Percentiles rank a stretch among this genome's conserved stretches.
phyloP scores from a whole-genome alignment of 2,888 invertebrate genomes.

The Melinopterus prodromus region DNA sequence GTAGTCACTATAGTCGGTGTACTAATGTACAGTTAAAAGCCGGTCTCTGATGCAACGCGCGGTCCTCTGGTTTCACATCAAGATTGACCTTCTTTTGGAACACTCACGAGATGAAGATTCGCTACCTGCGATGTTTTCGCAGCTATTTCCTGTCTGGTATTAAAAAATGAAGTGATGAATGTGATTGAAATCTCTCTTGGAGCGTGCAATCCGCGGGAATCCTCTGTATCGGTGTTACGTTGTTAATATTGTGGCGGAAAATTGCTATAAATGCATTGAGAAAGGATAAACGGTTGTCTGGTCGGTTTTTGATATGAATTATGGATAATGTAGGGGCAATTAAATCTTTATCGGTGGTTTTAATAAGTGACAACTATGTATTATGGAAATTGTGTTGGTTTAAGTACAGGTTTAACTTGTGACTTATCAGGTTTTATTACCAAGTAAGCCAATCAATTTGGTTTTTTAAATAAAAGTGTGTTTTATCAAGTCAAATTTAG shows the following conservation, averaged over 20 bases:
- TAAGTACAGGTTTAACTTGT: too few relatives aligned
- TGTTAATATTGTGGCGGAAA: not conserved
- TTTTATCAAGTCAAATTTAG: too few relatives aligned
- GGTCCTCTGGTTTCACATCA: not conserved
- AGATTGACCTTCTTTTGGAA: not conserved
- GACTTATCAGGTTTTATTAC: too few relatives aligned
- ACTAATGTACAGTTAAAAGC: not conserved
- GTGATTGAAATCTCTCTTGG: not conserved
- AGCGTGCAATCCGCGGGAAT: not conserved
- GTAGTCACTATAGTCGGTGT: not conserved
- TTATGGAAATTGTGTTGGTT: too few relatives aligned
- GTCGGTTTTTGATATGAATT: too few relatives aligned
- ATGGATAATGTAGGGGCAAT: too few relatives aligned
- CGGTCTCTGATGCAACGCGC: not conserved
- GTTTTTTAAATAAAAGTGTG: too few relatives aligned
- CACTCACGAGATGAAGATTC: not conserved
- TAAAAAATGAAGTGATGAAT: not conserved
- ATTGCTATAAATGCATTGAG: too few relatives aligned
- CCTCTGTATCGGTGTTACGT: not conserved
- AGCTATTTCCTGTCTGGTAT: not conserved
- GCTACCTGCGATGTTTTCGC: not conserved
- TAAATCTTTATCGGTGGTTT: too few relatives aligned
- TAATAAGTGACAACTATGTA: too few relatives aligned
- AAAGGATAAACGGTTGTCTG: too few relatives aligned
- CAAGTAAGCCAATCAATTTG: too few relatives aligned